Percentiles rank a stretch among this genome's conserved stretches.
Conservation (phyloP, 2,888 invertebrate species). For the Cheilosia urbana region DNA sequence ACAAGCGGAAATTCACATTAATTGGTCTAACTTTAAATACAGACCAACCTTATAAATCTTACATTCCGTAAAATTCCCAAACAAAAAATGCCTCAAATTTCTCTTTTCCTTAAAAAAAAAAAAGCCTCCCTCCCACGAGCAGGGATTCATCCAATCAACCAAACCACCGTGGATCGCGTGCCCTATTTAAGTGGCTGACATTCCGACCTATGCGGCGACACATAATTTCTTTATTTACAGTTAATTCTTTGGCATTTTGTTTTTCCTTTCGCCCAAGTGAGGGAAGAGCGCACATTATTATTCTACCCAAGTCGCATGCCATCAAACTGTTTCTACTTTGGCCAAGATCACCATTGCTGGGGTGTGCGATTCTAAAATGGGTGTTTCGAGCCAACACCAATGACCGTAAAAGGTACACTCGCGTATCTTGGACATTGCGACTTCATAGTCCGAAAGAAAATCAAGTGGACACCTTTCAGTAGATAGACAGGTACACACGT, state of each 20-base stretch:
- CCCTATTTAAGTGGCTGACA: conserved; percentile 11
- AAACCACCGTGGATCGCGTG: conserved; percentile 3
- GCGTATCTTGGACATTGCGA: neutral
- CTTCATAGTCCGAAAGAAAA: conserved; percentile 11
- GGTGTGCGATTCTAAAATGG: conserved; percentile 23
- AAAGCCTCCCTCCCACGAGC: neutral
- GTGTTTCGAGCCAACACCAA: conserved; percentile 42
- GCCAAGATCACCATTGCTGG: conserved; percentile 37
- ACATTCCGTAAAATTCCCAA: neutral
- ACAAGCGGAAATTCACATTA: too few species aligned
- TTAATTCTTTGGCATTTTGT: conserved; percentile 54
- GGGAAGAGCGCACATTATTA: conserved; percentile 9
- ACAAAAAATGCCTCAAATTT: neutral
- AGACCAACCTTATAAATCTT: too few species aligned
- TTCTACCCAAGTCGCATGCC: conserved; percentile 28
- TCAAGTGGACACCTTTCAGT: neutral
- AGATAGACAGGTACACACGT: conserved; percentile 2
- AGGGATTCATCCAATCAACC: conserved; percentile 10
- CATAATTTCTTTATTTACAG: conserved; percentile 72
- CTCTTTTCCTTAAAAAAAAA: neutral
- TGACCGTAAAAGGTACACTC: conserved; percentile 17
- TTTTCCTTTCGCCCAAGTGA: conserved; percentile 15
- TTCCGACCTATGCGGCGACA: neutral
- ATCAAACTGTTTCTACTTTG: conserved; percentile 36
- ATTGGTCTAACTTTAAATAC: too few species aligned